phyloP scores from a whole-genome alignment of 2,113 vertebrate species.

The Dicrurus megarhynchus region DNA sequence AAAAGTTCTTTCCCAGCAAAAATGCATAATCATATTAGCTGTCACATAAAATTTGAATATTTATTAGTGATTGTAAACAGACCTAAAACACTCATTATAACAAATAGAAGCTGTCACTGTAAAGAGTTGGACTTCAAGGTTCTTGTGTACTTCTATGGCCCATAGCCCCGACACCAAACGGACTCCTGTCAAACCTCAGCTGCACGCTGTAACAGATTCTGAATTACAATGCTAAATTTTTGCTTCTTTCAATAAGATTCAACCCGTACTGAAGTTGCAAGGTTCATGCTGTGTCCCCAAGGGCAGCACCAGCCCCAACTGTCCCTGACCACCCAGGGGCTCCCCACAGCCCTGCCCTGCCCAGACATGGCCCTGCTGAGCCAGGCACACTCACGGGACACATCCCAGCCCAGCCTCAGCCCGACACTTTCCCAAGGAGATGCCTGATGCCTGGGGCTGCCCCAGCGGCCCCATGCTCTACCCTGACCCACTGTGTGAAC shows the following conservation, averaged over 20 bases:
- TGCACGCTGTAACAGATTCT: background rate
- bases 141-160: background rate
- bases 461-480: accelerated
- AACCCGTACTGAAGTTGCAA: background rate
- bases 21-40: background rate
- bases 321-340: accelerated
- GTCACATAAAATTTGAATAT: background rate
- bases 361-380: accelerated
- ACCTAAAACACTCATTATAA: background rate
- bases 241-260: background rate
- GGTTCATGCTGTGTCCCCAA: background rate
- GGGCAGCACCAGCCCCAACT: background rate
- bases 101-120: background rate
- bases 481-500: accelerated
- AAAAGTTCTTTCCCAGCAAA: background rate
- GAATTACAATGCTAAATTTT: background rate
- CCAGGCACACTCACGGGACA: accelerated
- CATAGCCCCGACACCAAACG: background rate
- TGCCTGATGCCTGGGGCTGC: accelerated
- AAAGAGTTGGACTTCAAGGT: background rate
- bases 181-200: background rate
- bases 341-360: background rate
- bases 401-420: accelerated
- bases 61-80: background rate
- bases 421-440: accelerated